phyloP scores from a whole-genome alignment of 2,888 invertebrate species.

The Ophion costatus region DNA sequence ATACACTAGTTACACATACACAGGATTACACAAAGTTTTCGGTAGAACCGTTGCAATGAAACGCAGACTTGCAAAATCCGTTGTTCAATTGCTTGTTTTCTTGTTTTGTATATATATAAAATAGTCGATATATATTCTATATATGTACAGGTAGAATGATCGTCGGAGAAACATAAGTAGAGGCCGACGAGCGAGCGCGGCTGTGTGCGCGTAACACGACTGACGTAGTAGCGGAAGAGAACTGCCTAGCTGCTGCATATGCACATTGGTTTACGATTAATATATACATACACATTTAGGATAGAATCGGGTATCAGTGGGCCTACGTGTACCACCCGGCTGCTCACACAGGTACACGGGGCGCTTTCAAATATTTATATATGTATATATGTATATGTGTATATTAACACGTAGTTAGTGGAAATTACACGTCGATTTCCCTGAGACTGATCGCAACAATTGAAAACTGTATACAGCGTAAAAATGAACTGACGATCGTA shows the following conservation, averaged over 20 bases:
- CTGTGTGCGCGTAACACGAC: constrained; percentile 50
- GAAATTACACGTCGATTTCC: constrained; percentile 81
- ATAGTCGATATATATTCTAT: constrained; percentile 41
- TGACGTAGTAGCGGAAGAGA: constrained; percentile 57
- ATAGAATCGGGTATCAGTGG: constrained; percentile 14
- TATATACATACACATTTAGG: constrained; percentile 54
- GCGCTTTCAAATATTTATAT: constrained; percentile 26
- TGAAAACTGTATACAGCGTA: constrained; percentile 71
- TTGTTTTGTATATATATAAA: constrained; percentile 42
- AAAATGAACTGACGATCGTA: constrained; percentile 56
- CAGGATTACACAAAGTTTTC: constrained; percentile 51
- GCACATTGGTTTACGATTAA: constrained; percentile 49
- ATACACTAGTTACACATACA: neutral
- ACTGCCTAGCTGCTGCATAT: constrained; percentile 3
- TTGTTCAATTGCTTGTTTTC: constrained; percentile 27
- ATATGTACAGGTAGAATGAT: constrained; percentile 58
- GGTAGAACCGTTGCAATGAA: constrained; percentile 38
- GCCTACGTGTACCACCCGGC: neutral
- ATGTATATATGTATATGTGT: constrained; percentile 33
- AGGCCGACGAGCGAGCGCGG: constrained; percentile 20
- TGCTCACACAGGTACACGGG: neutral
- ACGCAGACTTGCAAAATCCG: constrained; percentile 9
- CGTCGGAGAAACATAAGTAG: constrained; percentile 29
- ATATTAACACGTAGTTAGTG: constrained; percentile 65
- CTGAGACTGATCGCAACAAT: constrained; percentile 82